Conservation (phyloP, 2,113 vertebrate species). For the Vulpes ferrilata region DNA sequence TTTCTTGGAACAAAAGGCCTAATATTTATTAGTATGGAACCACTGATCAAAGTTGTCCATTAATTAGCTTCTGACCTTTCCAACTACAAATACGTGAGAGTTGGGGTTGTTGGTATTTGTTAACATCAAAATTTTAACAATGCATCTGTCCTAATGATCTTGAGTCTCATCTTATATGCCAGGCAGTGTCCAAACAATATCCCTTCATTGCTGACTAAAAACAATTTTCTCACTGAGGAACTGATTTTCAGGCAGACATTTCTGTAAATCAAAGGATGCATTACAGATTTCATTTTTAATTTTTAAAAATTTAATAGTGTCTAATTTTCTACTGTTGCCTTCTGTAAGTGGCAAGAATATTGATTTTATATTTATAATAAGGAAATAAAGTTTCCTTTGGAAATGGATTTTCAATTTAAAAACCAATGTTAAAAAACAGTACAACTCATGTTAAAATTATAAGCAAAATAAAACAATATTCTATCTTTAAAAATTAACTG, state of each 20-base stretch:
- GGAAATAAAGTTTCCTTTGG: slow-evolving; percentile 26
- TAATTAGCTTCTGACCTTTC: slow-evolving; percentile 16
- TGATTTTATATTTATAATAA: slow-evolving; percentile 39
- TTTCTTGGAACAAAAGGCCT: slow-evolving; percentile 46
- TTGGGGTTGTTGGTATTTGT: background rate
- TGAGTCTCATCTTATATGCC: slow-evolving; percentile 28
- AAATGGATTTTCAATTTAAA: slow-evolving; percentile 30
- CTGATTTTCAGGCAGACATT: background rate
- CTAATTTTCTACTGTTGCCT: background rate
- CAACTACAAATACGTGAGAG: slow-evolving; percentile 11
- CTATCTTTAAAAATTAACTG: background rate
- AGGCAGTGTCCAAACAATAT: slow-evolving; percentile 8
- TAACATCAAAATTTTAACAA: slow-evolving; percentile 51
- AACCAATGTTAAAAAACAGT: background rate
- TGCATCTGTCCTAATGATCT: background rate
- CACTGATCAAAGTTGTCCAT: background rate
- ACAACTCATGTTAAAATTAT: background rate
- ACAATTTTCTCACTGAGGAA: background rate
- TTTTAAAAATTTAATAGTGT: background rate
- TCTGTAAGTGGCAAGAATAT: background rate
- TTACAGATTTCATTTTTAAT: background rate
- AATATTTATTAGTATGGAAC: slow-evolving; percentile 44
- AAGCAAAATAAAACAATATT: background rate
- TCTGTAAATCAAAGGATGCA: slow-evolving; percentile 1
- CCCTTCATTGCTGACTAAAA: slow-evolving; percentile 8